Percentiles rank a stretch among this genome's conserved stretches.
Evolutionary conservation across 1,140 invertebrate species (phyloP).

Genomic region (Drosophila kohkoa): DNA sequence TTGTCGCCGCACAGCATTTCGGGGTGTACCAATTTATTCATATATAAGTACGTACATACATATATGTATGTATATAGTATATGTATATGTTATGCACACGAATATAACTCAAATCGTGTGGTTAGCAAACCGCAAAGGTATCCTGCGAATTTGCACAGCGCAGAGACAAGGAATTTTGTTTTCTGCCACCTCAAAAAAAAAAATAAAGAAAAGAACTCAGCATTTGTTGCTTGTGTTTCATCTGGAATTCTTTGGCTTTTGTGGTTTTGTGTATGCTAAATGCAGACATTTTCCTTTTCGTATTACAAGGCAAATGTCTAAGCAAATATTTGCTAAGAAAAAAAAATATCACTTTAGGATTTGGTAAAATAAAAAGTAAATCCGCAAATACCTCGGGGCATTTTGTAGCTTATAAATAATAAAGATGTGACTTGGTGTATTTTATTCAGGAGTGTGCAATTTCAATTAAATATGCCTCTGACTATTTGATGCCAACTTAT

Average conservation of each 20-base stretch:
- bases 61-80: no score
- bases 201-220: slow-evolving; percentile 22
- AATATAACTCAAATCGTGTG: slow-evolving; percentile 2
- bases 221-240: slow-evolving; percentile 15
- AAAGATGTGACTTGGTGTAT: neutral
- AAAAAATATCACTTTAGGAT: neutral
- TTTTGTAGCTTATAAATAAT: neutral
- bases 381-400: neutral
- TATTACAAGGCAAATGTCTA: slow-evolving; percentile 11
- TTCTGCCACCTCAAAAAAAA: neutral
- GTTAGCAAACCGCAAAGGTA: slow-evolving; percentile 36
- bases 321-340: slow-evolving; percentile 4
- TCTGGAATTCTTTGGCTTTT: slow-evolving; percentile 21
- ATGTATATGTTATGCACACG: slow-evolving; percentile 7
- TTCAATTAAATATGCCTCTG: neutral
- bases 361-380: neutral
- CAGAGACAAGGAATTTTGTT: slow-evolving; percentile 20
- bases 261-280: slow-evolving; percentile 12
- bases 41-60: neutral
- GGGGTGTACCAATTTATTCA: neutral
- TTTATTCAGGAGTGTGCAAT: neutral
- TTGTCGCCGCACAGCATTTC: slow-evolving; percentile 13
- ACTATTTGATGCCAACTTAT: neutral
- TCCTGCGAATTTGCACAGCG: slow-evolving; percentile 30
- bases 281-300: slow-evolving; percentile 21